Evolutionary conservation across 2,113 vertebrate genomes (phyloP), one percentile per base, ranked within the genome.

Genomic region (Tenebrosternarchus preto): DNA sequence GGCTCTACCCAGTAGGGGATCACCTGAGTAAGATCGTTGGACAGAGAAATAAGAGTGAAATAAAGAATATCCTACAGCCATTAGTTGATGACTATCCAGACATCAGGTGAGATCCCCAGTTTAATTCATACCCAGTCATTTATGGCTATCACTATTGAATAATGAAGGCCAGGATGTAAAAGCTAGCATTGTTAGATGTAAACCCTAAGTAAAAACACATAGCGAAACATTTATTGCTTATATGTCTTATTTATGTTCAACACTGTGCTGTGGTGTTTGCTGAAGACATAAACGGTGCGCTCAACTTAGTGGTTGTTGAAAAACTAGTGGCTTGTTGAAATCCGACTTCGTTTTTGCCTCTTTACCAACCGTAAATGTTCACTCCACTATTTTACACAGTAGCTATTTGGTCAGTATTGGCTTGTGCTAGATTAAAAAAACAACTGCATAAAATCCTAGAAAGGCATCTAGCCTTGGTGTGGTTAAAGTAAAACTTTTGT

Each of bases 1-100:
- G 92, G 92, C 88, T 94, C 5, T 39, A 89, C 69, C 66, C 73
- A 1, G 82, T 88, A 0, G 93, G 92, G 67, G 59, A 88, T 0
- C 82, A 89, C 36, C 87, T 94, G 74, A 81, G 81, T 68, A 46
- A 82, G 27, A 88, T 90, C 63, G 80, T 90, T 53, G 83, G 75
- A n/a, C 25, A 64, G 56, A 86, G 33, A 61, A 86, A 83, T 60
- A 77, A 85, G 33, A 77, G 75, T 16, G 80, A 90, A 25, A 80
- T 90, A 46, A 85, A 85, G 63, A 16, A 53, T 19, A 33, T 76
- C 70, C 73, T 90, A 9, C 2, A 72, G 15, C 73, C 76, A 19
- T 17, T 90, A 11, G 70, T 90, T 22, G 25, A 61, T 5, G 83
- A 87, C 61, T 88, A 83, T 73, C 88, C 88, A 57, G 88, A 90